Conservation (phyloP, 2,113 vertebrate species). For the Tachysurus vachellii region DNA sequence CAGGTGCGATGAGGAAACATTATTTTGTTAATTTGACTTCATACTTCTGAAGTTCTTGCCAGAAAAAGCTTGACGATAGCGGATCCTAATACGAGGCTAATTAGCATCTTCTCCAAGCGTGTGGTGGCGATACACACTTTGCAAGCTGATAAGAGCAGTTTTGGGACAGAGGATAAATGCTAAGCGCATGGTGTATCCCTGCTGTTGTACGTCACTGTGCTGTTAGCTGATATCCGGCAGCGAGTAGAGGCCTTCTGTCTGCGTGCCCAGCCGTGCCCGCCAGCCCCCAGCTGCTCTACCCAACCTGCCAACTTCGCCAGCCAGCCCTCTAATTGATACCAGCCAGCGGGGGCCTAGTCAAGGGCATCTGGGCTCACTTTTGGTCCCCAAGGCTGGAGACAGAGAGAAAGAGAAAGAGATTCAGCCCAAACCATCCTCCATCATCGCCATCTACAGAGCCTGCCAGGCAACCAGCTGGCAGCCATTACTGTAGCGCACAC, state of each 20-base stretch:
- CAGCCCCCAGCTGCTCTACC: constrained; percentile 36
- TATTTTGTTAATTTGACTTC: neutral
- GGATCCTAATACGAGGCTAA: neutral
- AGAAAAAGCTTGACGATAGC: neutral
- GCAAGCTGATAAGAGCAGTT: neutral
- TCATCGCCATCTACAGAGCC: constrained; percentile 31
- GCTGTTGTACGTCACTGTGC: neutral
- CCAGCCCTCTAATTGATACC: constrained; percentile 55
- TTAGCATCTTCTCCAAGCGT: neutral
- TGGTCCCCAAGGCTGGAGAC: constrained; percentile 19
- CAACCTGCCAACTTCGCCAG: constrained; percentile 31
- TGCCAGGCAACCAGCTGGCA: constrained; percentile 45
- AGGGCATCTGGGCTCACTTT: constrained; percentile 33
- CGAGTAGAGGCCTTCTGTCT: constrained; percentile 18
- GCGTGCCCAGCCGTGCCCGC: constrained; percentile 15
- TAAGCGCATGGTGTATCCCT: neutral
- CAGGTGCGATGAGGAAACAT: neutral
- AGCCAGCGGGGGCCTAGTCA: constrained; percentile 42
- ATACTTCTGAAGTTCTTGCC: neutral
- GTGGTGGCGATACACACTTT: neutral
- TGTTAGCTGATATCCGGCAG: constrained; percentile 19
- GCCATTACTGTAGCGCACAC: constrained; percentile 22
- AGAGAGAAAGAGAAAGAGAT: constrained; percentile 8
- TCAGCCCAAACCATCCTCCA: constrained; percentile 39
- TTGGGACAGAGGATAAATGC: neutral